A percentile compares a stretch with the other conserved stretches of the same genome.
Conservation (phyloP, 2,888 invertebrate species). For the Lottia scabra region DNA sequence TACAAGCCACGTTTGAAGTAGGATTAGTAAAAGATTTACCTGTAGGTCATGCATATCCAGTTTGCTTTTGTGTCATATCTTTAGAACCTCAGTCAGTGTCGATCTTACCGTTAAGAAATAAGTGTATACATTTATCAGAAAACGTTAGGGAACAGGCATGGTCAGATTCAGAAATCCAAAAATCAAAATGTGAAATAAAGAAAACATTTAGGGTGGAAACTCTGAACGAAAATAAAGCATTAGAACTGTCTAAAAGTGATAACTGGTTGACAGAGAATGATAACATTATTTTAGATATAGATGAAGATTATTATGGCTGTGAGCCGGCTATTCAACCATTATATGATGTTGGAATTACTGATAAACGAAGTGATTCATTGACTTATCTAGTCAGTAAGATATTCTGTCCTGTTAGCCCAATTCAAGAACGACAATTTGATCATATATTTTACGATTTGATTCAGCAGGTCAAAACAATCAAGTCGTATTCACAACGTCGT, state of each 20-base stretch:
- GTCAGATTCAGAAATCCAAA: not conserved
- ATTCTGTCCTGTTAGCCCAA: conserved; percentile 40
- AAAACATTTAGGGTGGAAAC: not conserved
- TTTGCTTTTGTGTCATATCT: not conserved
- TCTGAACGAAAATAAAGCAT: conserved; percentile 18
- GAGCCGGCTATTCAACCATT: conserved; percentile 43
- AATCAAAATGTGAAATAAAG: not conserved
- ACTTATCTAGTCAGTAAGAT: conserved; percentile 31
- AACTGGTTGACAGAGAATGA: conserved; percentile 21
- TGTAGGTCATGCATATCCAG: not conserved
- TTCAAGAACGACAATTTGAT: conserved; percentile 41
- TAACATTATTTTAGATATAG: conserved; percentile 49
- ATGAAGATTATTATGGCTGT: conserved; percentile 55
- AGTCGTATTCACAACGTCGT: not conserved
- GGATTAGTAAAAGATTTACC: not conserved
- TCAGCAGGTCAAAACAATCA: not conserved
- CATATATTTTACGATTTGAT: conserved; percentile 19
- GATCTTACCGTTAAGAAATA: not conserved
- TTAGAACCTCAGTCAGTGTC: not conserved
- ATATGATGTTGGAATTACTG: conserved; percentile 34
- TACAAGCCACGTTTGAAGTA: not conserved
- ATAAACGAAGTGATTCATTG: conserved; percentile 27
- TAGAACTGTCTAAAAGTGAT: conserved; percentile 10
- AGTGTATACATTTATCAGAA: not conserved
- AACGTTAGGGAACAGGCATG: not conserved